Evolutionary conservation across 2,888 invertebrate genomes (phyloP).

Genomic region (Gibbula magus): DNA sequence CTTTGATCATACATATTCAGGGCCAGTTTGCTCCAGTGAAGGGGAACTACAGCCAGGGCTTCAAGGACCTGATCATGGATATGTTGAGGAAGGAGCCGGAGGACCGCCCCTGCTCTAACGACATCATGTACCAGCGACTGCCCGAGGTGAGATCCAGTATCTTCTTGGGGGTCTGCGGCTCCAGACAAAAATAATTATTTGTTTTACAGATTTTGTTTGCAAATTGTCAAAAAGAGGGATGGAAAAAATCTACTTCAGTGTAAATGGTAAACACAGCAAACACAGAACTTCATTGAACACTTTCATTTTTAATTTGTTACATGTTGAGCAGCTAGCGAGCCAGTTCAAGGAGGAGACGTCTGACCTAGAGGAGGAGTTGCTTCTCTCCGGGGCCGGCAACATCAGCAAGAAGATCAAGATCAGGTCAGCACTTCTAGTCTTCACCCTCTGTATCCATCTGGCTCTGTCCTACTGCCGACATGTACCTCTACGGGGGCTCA

Average conservation of each 20-base stretch:
- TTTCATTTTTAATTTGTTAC: background rate
- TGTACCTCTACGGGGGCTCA: no score
- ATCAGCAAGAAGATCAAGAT: slow-evolving; percentile 57
- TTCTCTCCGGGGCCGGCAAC: slow-evolving; percentile 48
- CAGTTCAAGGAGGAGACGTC: slow-evolving; percentile 61
- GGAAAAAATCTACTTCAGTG: no score
- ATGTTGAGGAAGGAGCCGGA: slow-evolving; percentile 81
- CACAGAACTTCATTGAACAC: no score
- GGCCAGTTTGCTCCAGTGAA: slow-evolving; percentile 83
- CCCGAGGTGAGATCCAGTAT: slow-evolving; percentile 60
- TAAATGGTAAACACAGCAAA: no score
- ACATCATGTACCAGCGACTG: slow-evolving; percentile 77
- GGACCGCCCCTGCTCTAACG: slow-evolving; percentile 80
- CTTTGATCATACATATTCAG: slow-evolving; percentile 68
- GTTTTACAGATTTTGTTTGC: background rate
- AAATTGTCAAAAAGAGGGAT: no score
- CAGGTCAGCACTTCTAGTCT: slow-evolving; percentile 44
- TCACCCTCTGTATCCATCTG: background rate
- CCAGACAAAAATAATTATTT: background rate
- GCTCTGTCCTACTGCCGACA: no score
- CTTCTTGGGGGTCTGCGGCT: no score
- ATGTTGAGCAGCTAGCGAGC: slow-evolving; percentile 53
- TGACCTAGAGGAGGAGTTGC: slow-evolving; percentile 65
- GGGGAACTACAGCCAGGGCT: slow-evolving; percentile 80
- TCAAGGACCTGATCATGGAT: slow-evolving; percentile 80